Percentiles rank a stretch among this genome's conserved stretches.
These are phyloP conservation scores for Atherinomorus stipes DNA, from an alignment of 2,113 vertebrate genomes.

Conservation along the genomic window DNA sequence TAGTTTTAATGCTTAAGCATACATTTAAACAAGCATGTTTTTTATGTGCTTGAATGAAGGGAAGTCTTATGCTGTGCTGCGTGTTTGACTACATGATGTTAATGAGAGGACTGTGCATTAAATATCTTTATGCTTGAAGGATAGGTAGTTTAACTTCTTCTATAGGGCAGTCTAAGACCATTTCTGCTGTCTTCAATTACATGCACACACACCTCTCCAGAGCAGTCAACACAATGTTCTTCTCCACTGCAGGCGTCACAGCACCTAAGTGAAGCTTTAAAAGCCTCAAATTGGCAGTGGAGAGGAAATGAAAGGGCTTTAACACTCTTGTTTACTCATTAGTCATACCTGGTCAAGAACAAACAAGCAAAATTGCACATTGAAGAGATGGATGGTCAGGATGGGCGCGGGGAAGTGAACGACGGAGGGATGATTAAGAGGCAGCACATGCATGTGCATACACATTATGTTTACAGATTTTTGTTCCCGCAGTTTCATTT, in stretches of 20 bases:
- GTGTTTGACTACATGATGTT: background rate
- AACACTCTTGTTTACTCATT: constrained; percentile 56
- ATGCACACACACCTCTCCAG: background rate
- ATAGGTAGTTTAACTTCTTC: background rate
- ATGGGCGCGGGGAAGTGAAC: background rate
- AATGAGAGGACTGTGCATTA: background rate
- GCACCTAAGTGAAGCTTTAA: constrained; percentile 53
- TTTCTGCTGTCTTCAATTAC: constrained; percentile 44
- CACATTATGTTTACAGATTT: constrained; percentile 11
- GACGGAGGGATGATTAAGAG: constrained; percentile 24
- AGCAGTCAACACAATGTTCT: constrained; percentile 73
- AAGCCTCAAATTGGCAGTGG: constrained; percentile 37
- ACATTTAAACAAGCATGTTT: background rate
- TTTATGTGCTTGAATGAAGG: background rate
- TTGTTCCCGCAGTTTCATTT: constrained; percentile 29
- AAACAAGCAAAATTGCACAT: constrained; percentile 47
- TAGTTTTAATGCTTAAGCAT: no score
- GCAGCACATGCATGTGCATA: background rate
- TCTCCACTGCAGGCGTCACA: constrained; percentile 28
- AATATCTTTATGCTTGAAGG: background rate
- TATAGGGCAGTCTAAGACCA: background rate
- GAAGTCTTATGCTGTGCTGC: background rate
- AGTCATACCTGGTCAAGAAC: constrained; percentile 50
- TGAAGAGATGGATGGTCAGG: constrained; percentile 20
- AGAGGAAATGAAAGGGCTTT: constrained; percentile 59